Evolutionary conservation across 2,113 vertebrate species (phyloP).

Genomic region (Atlantisia rogersi): DNA sequence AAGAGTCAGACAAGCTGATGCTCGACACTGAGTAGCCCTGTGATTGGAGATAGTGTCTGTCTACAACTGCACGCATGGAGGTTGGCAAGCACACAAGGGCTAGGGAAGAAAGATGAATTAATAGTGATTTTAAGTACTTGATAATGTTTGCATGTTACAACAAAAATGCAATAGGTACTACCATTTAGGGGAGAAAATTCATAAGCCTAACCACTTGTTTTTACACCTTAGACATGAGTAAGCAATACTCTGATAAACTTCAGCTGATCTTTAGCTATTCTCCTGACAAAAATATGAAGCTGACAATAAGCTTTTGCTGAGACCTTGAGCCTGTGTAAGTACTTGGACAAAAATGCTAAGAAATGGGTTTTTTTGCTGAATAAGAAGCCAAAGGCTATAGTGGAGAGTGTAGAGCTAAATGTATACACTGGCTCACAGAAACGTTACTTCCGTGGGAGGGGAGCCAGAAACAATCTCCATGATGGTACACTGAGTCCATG

Average conservation of each 20-base stretch:
- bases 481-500: neutral
- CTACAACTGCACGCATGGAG: constrained; percentile 64
- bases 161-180: neutral
- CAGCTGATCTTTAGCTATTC: neutral
- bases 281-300: neutral
- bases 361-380: neutral
- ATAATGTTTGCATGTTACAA: neutral
- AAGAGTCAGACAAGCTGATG: constrained; percentile 18
- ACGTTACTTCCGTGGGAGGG: neutral
- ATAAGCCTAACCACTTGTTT: neutral
- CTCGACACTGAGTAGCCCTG: constrained; percentile 32
- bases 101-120: neutral
- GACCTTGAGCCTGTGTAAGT: neutral
- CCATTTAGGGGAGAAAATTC: neutral
- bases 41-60: constrained; percentile 49
- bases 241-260: neutral
- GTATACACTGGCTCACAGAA: neutral
- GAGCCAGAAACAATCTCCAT: neutral
- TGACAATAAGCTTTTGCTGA: neutral
- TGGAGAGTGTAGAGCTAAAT: neutral
- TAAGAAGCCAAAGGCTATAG: neutral
- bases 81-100: constrained; percentile 60
- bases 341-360: neutral
- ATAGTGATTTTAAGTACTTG: neutral
- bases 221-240: neutral